phyloP scores from a whole-genome alignment of 2,888 invertebrate species.

The Lottia scabra region DNA sequence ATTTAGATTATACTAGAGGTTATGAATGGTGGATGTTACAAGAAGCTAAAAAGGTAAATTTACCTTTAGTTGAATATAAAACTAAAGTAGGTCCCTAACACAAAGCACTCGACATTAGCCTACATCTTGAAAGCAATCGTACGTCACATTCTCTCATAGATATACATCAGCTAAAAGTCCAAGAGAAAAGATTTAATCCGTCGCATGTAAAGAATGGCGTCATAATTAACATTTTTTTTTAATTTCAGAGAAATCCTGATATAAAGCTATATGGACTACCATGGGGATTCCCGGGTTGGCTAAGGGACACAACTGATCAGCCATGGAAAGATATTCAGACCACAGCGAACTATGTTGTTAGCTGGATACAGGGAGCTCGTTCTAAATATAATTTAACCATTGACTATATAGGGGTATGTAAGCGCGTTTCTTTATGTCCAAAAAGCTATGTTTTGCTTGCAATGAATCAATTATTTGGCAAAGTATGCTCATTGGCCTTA shows the following conservation, averaged over 20 bases:
- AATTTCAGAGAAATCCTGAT: conserved; percentile 67
- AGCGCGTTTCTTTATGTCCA: not conserved
- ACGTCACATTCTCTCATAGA: too few relatives aligned
- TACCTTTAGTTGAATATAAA: too few relatives aligned
- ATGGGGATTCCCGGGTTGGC: conserved; percentile 70
- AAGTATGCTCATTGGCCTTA: too few relatives aligned
- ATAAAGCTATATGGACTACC: conserved; percentile 68
- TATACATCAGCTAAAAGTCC: too few relatives aligned
- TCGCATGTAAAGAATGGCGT: too few relatives aligned
- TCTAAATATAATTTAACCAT: conserved; percentile 57
- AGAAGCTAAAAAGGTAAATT: conserved; percentile 63
- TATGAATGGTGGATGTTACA: conserved; percentile 70
- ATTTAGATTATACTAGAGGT: conserved; percentile 64
- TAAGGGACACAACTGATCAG: conserved; percentile 54
- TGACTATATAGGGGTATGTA: conserved; percentile 65
- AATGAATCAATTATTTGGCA: too few relatives aligned
- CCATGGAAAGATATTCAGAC: conserved; percentile 51
- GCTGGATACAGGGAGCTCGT: conserved; percentile 64
- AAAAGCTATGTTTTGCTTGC: too few relatives aligned
- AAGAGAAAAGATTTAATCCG: too few relatives aligned
- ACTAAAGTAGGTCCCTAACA: too few relatives aligned
- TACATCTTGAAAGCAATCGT: too few relatives aligned
- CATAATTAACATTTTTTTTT: not conserved
- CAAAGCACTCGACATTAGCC: too few relatives aligned
- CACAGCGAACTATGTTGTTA: conserved; percentile 61